Evolutionary conservation across 2,113 vertebrate species (phyloP).

Genomic region (Poeciliopsis turrubarensis): DNA sequence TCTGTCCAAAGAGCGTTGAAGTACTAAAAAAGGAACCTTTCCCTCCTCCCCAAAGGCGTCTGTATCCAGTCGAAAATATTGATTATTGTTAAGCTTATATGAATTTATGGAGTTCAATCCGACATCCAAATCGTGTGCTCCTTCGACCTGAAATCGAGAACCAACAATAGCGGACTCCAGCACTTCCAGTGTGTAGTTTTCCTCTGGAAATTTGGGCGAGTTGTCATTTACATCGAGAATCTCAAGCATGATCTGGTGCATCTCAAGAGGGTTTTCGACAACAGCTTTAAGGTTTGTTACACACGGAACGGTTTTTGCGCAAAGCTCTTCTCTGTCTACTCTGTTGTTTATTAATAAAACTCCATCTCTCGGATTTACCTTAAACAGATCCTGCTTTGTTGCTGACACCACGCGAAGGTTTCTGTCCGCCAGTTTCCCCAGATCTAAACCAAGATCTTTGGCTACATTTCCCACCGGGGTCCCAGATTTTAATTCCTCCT

Average conservation of each 20-base stretch:
- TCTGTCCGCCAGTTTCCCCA: conserved; percentile 49
- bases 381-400: conserved; percentile 76
- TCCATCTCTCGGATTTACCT: conserved; percentile 74
- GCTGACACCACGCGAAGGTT: conserved; percentile 77
- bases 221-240: conserved; percentile 80
- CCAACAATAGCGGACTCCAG: conserved; percentile 71
- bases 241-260: conserved; percentile 74
- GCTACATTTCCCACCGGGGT: conserved; percentile 75
- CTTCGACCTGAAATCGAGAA: conserved; percentile 74
- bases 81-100: conserved; percentile 72
- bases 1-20: conserved; percentile 76
- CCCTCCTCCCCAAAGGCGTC: conserved; percentile 77
- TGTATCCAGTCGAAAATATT: conserved; percentile 76
- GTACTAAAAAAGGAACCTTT: conserved; percentile 75
- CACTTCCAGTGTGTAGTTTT: conserved; percentile 66
- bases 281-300: conserved; percentile 71
- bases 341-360: conserved; percentile 69
- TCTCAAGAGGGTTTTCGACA: conserved; percentile 79
- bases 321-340: conserved; percentile 80
- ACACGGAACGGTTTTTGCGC: conserved; percentile 66
- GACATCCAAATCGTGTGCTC: conserved; percentile 76
- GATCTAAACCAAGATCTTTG: conserved; percentile 78
- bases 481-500: conserved; percentile 72
- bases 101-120: conserved; percentile 72
- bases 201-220: conserved; percentile 67